These are phyloP conservation scores for Papilio gigon DNA, from an alignment of 2,888 invertebrate species.

Conservation along the genomic window DNA sequence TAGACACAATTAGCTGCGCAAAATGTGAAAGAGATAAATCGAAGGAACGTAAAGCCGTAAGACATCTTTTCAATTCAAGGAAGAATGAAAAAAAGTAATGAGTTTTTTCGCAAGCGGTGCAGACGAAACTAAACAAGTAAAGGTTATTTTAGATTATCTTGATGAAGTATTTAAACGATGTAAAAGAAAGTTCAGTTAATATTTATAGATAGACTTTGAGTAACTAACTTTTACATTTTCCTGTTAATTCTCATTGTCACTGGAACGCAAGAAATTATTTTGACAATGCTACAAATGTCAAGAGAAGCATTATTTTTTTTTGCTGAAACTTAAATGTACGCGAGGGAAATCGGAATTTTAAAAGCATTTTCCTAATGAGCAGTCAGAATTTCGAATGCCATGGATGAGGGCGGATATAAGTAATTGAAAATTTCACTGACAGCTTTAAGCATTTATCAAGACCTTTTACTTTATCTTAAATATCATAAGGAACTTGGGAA, in stretches of 20 bases:
- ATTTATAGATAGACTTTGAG: background rate
- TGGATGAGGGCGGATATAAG: slow-evolving; percentile 27
- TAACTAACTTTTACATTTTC: background rate
- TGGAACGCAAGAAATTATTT: slow-evolving; percentile 11
- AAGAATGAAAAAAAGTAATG: slow-evolving; percentile 39
- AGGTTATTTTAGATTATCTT: slow-evolving; percentile 19
- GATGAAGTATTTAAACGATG: background rate
- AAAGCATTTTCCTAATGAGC: slow-evolving; percentile 38
- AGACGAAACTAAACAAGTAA: slow-evolving; percentile 36
- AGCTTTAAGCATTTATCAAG: slow-evolving; percentile 25
- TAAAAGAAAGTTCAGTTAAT: background rate
- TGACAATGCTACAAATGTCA: slow-evolving; percentile 28
- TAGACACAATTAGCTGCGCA: slow-evolving; percentile 32
- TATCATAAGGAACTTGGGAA: background rate
- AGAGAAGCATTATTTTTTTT: slow-evolving; percentile 32
- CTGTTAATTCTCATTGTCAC: background rate
- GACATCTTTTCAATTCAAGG: slow-evolving; percentile 38
- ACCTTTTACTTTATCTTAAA: background rate
- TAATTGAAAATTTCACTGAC: slow-evolving; percentile 38
- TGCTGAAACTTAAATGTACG: slow-evolving; percentile 36
- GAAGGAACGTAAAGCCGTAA: slow-evolving; percentile 35
- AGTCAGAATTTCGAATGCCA: slow-evolving; percentile 28
- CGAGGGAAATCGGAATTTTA: slow-evolving; percentile 40
- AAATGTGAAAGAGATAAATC: slow-evolving; percentile 36
- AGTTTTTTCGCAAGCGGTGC: slow-evolving; percentile 35